phyloP scores from a whole-genome alignment of 2,888 invertebrate species.

The Vesta saturnalis region DNA sequence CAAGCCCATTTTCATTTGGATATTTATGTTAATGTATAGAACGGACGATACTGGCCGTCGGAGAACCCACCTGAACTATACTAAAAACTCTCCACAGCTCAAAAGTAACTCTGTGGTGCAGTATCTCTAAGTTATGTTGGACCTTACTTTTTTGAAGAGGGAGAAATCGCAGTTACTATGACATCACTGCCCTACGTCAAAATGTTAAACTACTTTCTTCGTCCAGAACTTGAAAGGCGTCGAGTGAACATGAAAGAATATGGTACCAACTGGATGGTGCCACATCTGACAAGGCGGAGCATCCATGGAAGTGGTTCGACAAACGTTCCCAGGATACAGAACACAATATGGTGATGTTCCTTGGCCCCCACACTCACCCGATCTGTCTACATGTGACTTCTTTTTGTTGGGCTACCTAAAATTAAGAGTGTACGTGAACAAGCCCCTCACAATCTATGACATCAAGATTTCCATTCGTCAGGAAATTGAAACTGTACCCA shows the following conservation, averaged over 20 bases:
- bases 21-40: background rate
- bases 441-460: too few species aligned
- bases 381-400: background rate
- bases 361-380: background rate
- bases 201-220: background rate
- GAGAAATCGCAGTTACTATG: background rate
- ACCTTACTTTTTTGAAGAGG: background rate
- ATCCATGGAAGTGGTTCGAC: background rate
- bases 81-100: background rate
- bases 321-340: too few species aligned
- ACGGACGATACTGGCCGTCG: background rate
- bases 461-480: too few species aligned
- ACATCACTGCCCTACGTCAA: background rate
- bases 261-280: too few species aligned
- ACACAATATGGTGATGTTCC: background rate
- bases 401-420: background rate
- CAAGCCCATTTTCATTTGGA: background rate
- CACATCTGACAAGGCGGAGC: too few species aligned
- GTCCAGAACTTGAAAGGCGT: too few species aligned
- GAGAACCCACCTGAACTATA: background rate
- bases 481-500: too few species aligned
- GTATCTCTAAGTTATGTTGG: background rate
- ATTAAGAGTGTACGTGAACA: too few species aligned
- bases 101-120: background rate
- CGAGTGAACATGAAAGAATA: too few species aligned